A percentile compares a stretch with the other conserved stretches of the same genome.
These are phyloP conservation scores for Melinopterus prodromus DNA, from an alignment of 2,888 invertebrate species.

Conservation along the genomic window DNA sequence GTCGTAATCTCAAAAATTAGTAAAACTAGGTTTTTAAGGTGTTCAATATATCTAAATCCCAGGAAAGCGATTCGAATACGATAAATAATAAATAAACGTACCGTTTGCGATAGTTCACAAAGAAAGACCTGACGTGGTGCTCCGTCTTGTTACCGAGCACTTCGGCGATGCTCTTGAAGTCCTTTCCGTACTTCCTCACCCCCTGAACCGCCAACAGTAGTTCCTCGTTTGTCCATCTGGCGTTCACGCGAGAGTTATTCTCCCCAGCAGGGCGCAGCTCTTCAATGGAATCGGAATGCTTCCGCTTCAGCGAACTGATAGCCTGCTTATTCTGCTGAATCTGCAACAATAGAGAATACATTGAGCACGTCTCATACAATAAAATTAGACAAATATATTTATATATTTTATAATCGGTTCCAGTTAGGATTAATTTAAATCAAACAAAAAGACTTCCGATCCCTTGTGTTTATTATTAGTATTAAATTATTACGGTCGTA, in stretches of 20 bases:
- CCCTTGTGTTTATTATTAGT: too few relatives aligned
- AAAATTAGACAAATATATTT: background rate
- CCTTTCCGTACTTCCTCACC: conserved; percentile 82
- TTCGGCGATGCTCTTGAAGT: conserved; percentile 94
- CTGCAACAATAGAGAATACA: conserved; percentile 64
- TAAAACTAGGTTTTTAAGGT: too few relatives aligned
- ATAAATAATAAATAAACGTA: background rate
- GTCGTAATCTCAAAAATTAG: too few relatives aligned
- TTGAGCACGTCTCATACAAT: conserved; percentile 6
- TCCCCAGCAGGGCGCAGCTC: conserved; percentile 57
- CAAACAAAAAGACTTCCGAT: too few relatives aligned
- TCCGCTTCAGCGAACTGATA: conserved; percentile 85
- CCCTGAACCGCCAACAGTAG: conserved; percentile 87
- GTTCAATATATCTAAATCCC: too few relatives aligned
- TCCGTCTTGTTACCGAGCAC: conserved; percentile 95
- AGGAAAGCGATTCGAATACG: too few relatives aligned
- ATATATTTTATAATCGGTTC: too few relatives aligned
- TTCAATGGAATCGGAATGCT: conserved; percentile 65
- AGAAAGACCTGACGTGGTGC: conserved; percentile 90
- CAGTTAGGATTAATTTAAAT: too few relatives aligned
- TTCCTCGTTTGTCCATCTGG: conserved; percentile 94
- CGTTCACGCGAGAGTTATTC: conserved; percentile 71
- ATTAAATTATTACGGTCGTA: too few relatives aligned
- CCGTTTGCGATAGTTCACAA: conserved; percentile 87
- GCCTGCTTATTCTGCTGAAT: conserved; percentile 95